Evolutionary conservation across 2,888 invertebrate species (phyloP).

Genomic region (Ashinkailepas kermadecensis): DNA sequence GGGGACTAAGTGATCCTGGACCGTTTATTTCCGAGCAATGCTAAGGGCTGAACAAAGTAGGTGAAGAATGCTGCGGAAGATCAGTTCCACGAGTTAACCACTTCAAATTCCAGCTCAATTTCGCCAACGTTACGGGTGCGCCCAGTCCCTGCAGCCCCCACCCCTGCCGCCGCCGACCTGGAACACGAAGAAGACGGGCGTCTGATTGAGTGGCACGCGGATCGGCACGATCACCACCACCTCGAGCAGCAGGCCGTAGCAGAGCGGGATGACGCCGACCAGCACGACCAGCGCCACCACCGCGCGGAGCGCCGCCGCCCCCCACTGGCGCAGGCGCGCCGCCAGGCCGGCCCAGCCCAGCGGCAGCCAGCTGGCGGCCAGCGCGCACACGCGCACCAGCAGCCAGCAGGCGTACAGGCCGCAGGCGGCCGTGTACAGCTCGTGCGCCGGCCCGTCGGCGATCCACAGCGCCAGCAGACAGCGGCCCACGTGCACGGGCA

Average conservation of each 20-base stretch:
- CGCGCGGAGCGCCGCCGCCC: conserved; percentile 47
- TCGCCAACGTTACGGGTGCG: too few species aligned
- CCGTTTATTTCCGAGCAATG: too few species aligned
- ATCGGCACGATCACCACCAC: conserved; percentile 85
- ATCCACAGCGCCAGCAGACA: conserved; percentile 81
- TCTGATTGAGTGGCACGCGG: conserved; percentile 82
- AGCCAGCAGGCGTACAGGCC: conserved; percentile 95
- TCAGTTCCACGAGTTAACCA: too few species aligned
- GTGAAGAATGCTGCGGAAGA: too few species aligned
- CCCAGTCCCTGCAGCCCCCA: too few species aligned
- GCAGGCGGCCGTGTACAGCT: conserved; percentile 90
- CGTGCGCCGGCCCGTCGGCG: conserved; percentile 66
- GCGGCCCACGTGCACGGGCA: conserved; percentile 86
- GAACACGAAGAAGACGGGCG: conserved; percentile 56
- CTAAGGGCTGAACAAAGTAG: too few species aligned
- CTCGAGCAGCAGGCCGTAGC: conserved; percentile 87
- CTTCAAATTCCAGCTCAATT: too few species aligned
- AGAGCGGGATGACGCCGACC: conserved; percentile 79
- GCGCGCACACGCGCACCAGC: conserved; percentile 67
- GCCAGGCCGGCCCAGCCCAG: conserved; percentile 64
- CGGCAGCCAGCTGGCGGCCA: conserved; percentile 79
- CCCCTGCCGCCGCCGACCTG: conserved; percentile 41
- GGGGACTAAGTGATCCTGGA: too few species aligned
- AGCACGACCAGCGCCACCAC: conserved; percentile 59
- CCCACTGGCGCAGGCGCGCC: conserved; percentile 37